Base-by-base conservation (phyloP, 2,113 vertebrate genomes). In the Gobio gobio region DNA sequence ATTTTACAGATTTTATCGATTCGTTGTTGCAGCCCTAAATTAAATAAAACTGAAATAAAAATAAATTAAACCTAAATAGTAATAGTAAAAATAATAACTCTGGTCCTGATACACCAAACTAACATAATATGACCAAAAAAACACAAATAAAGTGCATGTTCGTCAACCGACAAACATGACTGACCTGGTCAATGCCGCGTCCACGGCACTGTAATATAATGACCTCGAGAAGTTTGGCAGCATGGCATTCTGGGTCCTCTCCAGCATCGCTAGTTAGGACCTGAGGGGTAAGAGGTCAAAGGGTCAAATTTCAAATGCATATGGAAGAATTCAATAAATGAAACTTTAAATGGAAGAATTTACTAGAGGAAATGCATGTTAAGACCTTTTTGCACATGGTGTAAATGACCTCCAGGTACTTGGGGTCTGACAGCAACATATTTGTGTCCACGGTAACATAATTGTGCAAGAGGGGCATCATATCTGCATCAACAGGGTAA, bases 381-480 rank as follows among this genome's bases (percentile, higher is more conserved):
- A 43, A 72, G 36, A 99, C 98, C 97, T 99, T 99, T 93, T 97
- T 99, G 91, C 98, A 99, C 97, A 99, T 99, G 77, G 94, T 95
- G 89, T 98, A 99, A 93, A 99, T 97, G 84, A 99, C 95, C 92
- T 99, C 98, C 74, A 99, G 91, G 89, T 99, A 95, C 84, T 98
- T 99, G 36, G 98, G 95, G 87, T 96, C 97, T 78, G 97, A 96
- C 18, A 99, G 90, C 59, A 99, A 95, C 89, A 95, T 96, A 89
- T 97, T 94, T 1, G 98, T 99, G 84, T 99, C 98, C 88, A 99
- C 95, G 0, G 98, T 99, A 88, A 99, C 95, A n/a, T 99, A 99
- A 93, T 99, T 99, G 93, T 99, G 98, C 91, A 99, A 91, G 40
- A 99, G 96, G 87, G 98, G 98, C 98, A 99, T 99, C 98, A 99